Base-by-base conservation (phyloP, 2,113 vertebrate species). In the Psittacara wagleri region DNA sequence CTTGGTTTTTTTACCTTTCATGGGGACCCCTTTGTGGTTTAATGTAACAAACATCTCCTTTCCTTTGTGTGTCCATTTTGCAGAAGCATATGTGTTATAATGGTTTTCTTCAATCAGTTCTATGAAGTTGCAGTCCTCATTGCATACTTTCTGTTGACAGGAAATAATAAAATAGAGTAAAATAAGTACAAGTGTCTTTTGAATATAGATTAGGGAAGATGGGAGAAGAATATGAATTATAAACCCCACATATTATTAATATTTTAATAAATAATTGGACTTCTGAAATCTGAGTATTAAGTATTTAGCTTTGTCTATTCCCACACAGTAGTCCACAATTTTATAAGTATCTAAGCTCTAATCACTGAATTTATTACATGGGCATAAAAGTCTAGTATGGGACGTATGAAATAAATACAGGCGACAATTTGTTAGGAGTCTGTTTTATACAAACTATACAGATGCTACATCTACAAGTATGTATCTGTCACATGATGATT, bases 101-200 rank as follows among this genome's bases (percentile, higher is more conserved):
- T 99, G 99, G 93, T 99, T 99, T 98, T 99, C 99, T 98, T 99
- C 98, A 97, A 99, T 99, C 92, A 99, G 97, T 97, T 99, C 99
- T 88, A 99, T 99, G 97, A 99, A 99, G 98, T 99, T 99, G 98
- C 99, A 99, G 97, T 98, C 99, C 86, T 99, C 99, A 8, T 98
- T 99, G 98, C 99, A 99, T 95, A 98, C 98, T 97, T 99, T 99
- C 99, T 99, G 98, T 97, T 79, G 90, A 90, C 91, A 96, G 93
- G 57, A 90, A 96, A 95, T 59, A 92, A 81, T 31, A 83, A 77
- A 67, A 67, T 35, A 41, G 27, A 57, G 33, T 63, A 41, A 84
- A 52, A 25, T 57, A 59, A 85, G 13, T 61, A 35, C n/a, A 39
- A 8, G 3, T 43, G 27, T 5, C 10, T 78, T 66, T 57, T 5